Evolutionary conservation across 1,140 invertebrate species (phyloP), one percentile per base, ranked within the genome.

Genomic region (Oedothorax gibbosus): DNA sequence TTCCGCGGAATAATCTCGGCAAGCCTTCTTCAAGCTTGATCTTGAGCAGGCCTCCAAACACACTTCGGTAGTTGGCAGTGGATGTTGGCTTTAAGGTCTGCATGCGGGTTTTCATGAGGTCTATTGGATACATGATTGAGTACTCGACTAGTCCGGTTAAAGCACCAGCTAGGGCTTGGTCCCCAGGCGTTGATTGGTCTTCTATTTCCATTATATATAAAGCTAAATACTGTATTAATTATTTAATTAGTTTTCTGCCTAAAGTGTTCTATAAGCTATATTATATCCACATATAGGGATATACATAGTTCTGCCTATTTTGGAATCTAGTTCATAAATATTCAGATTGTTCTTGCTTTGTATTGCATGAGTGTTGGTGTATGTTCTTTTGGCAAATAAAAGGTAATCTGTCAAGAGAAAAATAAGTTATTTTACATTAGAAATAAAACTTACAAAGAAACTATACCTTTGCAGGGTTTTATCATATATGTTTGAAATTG

Each of bases 21-120:
- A 98, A 87, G 12, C 99, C 98, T 91, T 99, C 98, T 86, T 95
- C 93, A 87, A 92, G 92, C 35, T 99, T 93, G 94, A 99, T 99
- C 88, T 94, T 94, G 72, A 91, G 91, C 66, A 98, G 92, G 20
- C 96, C 97, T 87, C 94, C 93, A 14, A 92, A 89, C 56, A 97
- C 93, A 88, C 93, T 93, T 80, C 92, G 91, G 87, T 93, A 93
- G 89, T 93, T 91, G 81, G 93, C 93, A 86, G 93, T 92, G 73
- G 94, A 94, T 87, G 94, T 93, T 64, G 96, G 94, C 86, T 94
- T 94, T 53, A 96, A 90, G 85, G 93, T 94, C 91, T 99, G 98
- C 96, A 99, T 98, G 89, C 98, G 93, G 56, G 98, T 99, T 97
- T 99, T 99, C 80, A 99, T 96, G 88, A 96, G 98, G 92, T 99